Conservation (phyloP, 2,797 vertebrate genomes). For the Clamator glandarius region DNA sequence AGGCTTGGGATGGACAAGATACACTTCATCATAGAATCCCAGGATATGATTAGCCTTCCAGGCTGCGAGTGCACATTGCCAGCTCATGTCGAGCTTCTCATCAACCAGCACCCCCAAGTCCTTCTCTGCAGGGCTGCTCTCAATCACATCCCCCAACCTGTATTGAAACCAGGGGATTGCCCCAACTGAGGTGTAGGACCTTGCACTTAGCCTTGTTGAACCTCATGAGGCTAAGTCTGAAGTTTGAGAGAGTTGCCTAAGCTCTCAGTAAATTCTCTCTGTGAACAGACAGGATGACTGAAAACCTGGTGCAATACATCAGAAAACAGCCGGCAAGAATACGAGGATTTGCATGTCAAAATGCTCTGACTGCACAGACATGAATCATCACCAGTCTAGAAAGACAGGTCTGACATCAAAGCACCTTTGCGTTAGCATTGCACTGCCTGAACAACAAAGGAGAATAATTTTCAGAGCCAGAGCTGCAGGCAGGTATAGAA, state of each 20-base stretch:
- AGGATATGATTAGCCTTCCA: too few relatives aligned
- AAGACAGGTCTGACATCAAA: conserved; percentile 6
- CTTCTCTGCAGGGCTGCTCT: too few relatives aligned
- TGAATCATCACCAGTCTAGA: background rate
- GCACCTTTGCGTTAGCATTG: background rate
- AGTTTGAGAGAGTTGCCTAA: background rate
- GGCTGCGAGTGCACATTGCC: too few relatives aligned
- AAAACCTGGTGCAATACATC: background rate
- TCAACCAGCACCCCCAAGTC: too few relatives aligned
- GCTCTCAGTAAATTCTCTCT: background rate
- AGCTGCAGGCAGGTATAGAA: background rate
- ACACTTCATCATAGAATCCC: background rate
- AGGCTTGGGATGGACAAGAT: background rate
- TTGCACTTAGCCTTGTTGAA: too few relatives aligned
- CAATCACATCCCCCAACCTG: too few relatives aligned
- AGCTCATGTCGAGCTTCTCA: too few relatives aligned
- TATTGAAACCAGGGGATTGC: too few relatives aligned
- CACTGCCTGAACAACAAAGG: background rate
- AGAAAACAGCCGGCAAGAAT: background rate
- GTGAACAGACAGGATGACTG: background rate
- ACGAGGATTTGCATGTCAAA: background rate
- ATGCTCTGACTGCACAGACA: background rate
- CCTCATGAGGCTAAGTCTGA: too few relatives aligned
- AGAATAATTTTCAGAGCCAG: background rate
- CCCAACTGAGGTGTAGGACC: too few relatives aligned